phyloP scores from a whole-genome alignment of 2,113 vertebrate genomes.

The Carollia perspicillata region DNA sequence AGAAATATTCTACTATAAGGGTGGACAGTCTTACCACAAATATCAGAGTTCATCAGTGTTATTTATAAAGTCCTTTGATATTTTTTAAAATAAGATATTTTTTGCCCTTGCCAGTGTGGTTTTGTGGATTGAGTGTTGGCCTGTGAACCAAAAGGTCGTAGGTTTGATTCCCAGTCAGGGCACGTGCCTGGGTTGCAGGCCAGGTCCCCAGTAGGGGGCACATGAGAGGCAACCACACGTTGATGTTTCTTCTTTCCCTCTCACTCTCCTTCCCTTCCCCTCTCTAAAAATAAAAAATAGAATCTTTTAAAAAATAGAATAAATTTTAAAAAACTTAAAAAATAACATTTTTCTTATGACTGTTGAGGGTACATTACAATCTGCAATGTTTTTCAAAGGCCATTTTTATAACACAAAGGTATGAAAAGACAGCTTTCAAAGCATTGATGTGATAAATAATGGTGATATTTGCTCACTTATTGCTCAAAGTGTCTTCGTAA shows the following conservation, averaged over 20 bases:
- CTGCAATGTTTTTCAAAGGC: not conserved
- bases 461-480: not conserved
- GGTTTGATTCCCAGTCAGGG: too few species aligned
- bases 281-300: too few species aligned
- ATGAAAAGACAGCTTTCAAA: not conserved
- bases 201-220: too few species aligned
- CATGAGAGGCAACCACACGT: too few species aligned
- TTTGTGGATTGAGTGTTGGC: too few species aligned
- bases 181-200: too few species aligned
- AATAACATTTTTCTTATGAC: not conserved
- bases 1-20: not conserved
- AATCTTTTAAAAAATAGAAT: too few species aligned
- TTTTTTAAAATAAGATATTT: slow-evolving; percentile 17
- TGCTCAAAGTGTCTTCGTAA: not conserved
- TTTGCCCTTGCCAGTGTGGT: not conserved
- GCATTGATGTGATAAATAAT: not conserved
- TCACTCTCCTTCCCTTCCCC: too few species aligned
- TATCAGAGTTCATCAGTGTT: not conserved
- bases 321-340: not conserved
- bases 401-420: not conserved
- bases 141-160: too few species aligned
- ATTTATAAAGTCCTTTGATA: not conserved
- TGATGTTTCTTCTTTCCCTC: too few species aligned
- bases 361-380: not conserved
- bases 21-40: not conserved